phyloP scores from a whole-genome alignment of 2,888 invertebrate species.

The Lepidocyrtoides sp. region DNA sequence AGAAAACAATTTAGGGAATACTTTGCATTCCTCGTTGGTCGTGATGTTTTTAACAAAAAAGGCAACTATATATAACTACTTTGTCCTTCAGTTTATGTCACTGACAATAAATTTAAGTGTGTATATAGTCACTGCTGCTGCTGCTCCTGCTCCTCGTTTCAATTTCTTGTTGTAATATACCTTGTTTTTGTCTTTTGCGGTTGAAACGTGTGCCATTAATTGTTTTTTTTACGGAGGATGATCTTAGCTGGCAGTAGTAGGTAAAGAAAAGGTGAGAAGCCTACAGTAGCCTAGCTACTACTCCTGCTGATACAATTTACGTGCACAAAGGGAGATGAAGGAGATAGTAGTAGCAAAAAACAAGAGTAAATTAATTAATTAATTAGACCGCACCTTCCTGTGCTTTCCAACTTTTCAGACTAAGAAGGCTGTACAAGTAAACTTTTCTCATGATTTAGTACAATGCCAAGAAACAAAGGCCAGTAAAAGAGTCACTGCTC shows the following conservation, averaged over 20 bases:
- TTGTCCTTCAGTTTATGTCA: conserved; percentile 19
- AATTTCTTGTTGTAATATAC: background rate
- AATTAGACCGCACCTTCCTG: background rate
- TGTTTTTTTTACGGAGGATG: conserved; percentile 15
- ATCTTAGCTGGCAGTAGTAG: background rate
- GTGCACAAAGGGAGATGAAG: background rate
- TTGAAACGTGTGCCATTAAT: conserved; percentile 15
- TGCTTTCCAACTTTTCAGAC: background rate
- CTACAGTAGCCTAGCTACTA: background rate
- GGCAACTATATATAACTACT: too few species aligned
- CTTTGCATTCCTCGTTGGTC: too few species aligned
- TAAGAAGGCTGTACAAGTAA: background rate
- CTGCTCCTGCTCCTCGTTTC: background rate
- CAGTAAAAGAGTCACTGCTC: background rate
- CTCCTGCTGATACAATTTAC: background rate
- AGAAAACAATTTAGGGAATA: too few species aligned
- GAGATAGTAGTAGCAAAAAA: too few species aligned
- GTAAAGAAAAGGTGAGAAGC: conserved; percentile 19
- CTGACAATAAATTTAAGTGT: background rate
- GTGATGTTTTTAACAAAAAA: background rate
- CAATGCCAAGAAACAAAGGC: background rate
- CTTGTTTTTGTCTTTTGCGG: background rate
- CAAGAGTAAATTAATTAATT: conserved; percentile 36
- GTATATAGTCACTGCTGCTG: background rate
- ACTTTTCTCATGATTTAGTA: background rate